Base-by-base conservation (phyloP, 2,888 invertebrate species). In the Heliconius sara region DNA sequence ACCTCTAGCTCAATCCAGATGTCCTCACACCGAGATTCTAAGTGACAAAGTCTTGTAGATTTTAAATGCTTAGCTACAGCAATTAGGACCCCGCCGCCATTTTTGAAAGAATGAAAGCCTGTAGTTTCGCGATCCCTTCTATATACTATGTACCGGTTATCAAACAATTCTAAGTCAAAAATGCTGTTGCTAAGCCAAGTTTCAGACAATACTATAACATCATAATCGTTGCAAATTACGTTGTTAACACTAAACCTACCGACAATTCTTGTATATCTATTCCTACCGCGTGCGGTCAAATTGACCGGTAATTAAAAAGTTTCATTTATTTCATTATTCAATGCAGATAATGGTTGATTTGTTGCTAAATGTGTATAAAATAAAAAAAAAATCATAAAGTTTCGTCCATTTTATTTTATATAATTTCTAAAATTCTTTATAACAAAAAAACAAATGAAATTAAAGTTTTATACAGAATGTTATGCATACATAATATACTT, bases 351-450 rank as follows among this genome's bases (percentile, higher is more conserved):
- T 25, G 63, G 63, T 63, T 63, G 63, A 63, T 63, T 63, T 63
- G 25, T 63, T 63, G 63, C 63, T 63, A 63, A 63, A 63, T 63
- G 63, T 63, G 63, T 27, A 63, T 63, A 63, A 63, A 63, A 63
- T 63, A n/a, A 63, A 63, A 63, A 2, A 63, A 63, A 10, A 5
- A 5, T 60, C n/a, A 60, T 60, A 60, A 60, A 60, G 60, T n/a
- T 60, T 60, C 60, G 60, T 60, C n/a, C n/a, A 60, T 60, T 60
- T 60, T 60, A 60, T 60, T 60, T 60, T 60, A 60, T 60, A 60
- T 60, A 60, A 60, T 60, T 60, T 60, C 5, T n/a, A n/a, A 60
- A 60, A 60, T 60, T 60, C 60, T 60, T 60, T 60, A 60, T n/a
- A 60, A 60, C 4, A 60, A 60, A 60, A 60, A 60, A 60, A 60